Evolutionary conservation across 1,140 invertebrate species (phyloP), one percentile per base, ranked within the genome.

Genomic region (Nasonia longicornis): DNA sequence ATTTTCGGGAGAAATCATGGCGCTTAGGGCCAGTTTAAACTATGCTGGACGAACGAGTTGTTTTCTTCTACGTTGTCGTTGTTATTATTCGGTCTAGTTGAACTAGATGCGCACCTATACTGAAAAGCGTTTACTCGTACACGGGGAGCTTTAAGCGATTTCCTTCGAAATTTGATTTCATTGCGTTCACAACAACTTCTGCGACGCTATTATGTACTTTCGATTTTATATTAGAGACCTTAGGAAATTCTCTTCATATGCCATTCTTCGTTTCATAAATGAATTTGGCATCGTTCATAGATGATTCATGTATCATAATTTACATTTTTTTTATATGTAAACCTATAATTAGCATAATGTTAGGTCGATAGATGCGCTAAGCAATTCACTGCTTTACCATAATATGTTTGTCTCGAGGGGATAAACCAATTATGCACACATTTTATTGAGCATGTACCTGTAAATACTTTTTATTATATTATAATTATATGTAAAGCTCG

Each of bases 381-480:
- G 20, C 20, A 0, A 20, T 2, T 52, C 52, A 16, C 45, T 48
- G 45, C 14, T 58, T 58, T n/a, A n/a, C n/a, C 20, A 16, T 58
- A 14, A 58, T 58, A 6, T n/a, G 6, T 16, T 20, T 20, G 52
- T 58, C 4, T 20, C 16, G 4, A 7, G n/a, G 6, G 2, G 52
- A 58, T 1, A n/a, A 20, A 3, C 20, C 16, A 3, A 29, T 11
- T 48, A 72, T 48, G 42, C 38, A 42, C 16, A 0, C 42, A 45
- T 48, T 45, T 72, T 22, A 48, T 12, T 12, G 45, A 48, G 31
- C 31, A 70, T 3, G 4, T 11, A 67, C 3, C 29, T 80, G 71
- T 80, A 80, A 74, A 80, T 80, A 80, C 31, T 38, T 67, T 73
- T 1, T 72, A 63, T 38, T 6, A 42, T 42, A 42, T 42, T 42